These are phyloP conservation scores for Hypsopygia costalis DNA, from an alignment of 2,888 invertebrate species.

Conservation along the genomic window DNA sequence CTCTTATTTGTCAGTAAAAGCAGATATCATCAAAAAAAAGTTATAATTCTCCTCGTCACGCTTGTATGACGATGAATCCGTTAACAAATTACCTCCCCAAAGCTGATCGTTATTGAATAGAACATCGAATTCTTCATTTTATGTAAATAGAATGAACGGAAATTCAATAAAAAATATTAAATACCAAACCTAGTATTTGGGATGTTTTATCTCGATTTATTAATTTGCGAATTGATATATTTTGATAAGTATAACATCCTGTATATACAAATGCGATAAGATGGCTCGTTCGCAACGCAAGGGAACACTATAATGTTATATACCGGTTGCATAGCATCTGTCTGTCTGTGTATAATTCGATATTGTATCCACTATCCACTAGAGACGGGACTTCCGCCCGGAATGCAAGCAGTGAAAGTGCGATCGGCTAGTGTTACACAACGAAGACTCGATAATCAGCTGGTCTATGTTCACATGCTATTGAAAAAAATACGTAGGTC, in stretches of 20 bases:
- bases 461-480: neutral
- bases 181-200: too few species aligned
- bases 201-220: too few species aligned
- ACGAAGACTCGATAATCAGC: slow-evolving; percentile 16
- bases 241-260: slow-evolving; percentile 17
- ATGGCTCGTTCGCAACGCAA: neutral
- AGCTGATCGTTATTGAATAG: too few species aligned
- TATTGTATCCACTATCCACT: slow-evolving; percentile 21
- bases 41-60: too few species aligned
- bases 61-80: too few species aligned
- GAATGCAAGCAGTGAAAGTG: slow-evolving; percentile 42
- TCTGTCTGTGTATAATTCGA: slow-evolving; percentile 27
- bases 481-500: neutral
- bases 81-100: too few species aligned
- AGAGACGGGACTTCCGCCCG: slow-evolving; percentile 41
- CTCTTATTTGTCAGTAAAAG: too few species aligned
- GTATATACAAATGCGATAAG: slow-evolving; percentile 16
- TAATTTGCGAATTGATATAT: too few species aligned
- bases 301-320: slow-evolving; percentile 19
- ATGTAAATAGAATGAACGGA: too few species aligned
- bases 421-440: slow-evolving; percentile 26
- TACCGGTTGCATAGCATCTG: slow-evolving; percentile 71
- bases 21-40: too few species aligned
- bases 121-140: too few species aligned
- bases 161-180: too few species aligned